Evolutionary conservation across 2,113 vertebrate genomes (phyloP).

Genomic region (Chaetodon trifascialis): DNA sequence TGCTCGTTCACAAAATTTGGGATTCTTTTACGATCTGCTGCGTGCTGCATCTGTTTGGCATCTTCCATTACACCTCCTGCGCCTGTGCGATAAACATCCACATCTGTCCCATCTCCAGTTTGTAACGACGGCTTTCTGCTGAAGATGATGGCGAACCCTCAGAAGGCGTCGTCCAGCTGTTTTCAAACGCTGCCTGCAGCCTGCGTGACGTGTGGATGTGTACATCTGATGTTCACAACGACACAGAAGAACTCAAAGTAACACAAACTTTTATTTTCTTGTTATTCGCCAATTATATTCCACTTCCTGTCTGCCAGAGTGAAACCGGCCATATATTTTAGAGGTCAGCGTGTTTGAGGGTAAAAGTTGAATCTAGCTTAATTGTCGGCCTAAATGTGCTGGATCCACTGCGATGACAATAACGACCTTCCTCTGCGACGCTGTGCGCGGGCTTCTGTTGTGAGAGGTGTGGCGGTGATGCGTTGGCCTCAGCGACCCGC

Average conservation of each 20-base stretch:
- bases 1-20: too few species aligned
- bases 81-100: too few species aligned
- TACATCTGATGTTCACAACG: too few species aligned
- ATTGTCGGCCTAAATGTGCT: not conserved
- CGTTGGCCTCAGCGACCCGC: not conserved
- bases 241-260: not conserved
- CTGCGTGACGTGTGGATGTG: too few species aligned
- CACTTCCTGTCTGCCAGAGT: not conserved
- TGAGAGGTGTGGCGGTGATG: not conserved
- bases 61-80: too few species aligned
- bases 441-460: not conserved
- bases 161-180: too few species aligned
- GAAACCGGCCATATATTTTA: not conserved
- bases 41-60: too few species aligned
- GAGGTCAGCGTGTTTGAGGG: not conserved
- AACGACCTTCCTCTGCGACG: not conserved
- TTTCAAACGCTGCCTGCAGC: too few species aligned
- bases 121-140: too few species aligned
- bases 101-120: too few species aligned
- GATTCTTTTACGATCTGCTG: too few species aligned
- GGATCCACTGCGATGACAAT: not conserved
- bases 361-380: not conserved
- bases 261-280: not conserved
- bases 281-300: not conserved
- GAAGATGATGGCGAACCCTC: too few species aligned